Base-by-base conservation (phyloP, 2,888 invertebrate genomes). In the Syritta pipiens region DNA sequence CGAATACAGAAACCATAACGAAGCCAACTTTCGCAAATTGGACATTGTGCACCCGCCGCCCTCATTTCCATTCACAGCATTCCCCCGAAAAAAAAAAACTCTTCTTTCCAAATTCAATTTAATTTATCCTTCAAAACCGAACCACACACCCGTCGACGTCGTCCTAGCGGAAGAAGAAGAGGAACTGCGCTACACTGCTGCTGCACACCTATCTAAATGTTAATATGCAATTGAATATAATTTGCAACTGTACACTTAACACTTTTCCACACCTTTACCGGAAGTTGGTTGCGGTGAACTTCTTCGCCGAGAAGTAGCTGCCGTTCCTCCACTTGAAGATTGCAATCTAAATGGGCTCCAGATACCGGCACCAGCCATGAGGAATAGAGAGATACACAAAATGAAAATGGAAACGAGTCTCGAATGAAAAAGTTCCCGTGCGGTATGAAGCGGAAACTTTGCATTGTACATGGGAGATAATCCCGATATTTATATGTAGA, bases 201-300 rank as follows among this genome's bases (percentile, higher is more conserved):
- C n/a, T 42, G 63, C 44, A 17, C 44, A 53, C 49, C 74, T 79
- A 79, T 79, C 67, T 79, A 79, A 79, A 79, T 79, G 79, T 65
- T 79, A 79, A 79, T 74, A 74, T 68, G 79, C 72, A 79, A 79
- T 79, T 79, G 79, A 79, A 79, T 74, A 74, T 74, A 74, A 79
- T 79, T 79, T 79, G 79, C 79, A 79, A 79, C 74, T 79, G 67
- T 79, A 67, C 67, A 74, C 67, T 62, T 62, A 65, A 57, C 68
- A 68, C 60, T 79, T 55, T 74, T 74, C 74, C n/a, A 79, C 72
- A 74, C 77, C 77, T 77, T 65, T 53, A n/a, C 72, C 72, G 59
- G 59, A 65, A 40, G 72, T 72, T 55, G 40, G 32, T 37, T 48
- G 2, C 3, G 55, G 24, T 30, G 44, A 69, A 76, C 28, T 76